Conservation (phyloP, 2,113 vertebrate species). For the Blennius ocellaris region DNA sequence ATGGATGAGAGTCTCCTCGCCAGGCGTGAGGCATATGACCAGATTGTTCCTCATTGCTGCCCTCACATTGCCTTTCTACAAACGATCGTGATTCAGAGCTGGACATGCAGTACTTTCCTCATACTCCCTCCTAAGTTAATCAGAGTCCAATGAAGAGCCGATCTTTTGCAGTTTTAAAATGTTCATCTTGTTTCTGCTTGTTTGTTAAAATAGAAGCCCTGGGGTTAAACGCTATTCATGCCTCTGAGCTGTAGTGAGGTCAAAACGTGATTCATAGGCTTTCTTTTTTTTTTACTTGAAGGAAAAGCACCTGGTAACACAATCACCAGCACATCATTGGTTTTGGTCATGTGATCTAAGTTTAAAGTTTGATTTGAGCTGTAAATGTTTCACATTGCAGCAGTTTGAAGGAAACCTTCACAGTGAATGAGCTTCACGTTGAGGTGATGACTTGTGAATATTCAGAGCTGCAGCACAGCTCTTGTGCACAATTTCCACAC, state of each 20-base stretch:
- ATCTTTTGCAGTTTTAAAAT: conserved; percentile 30
- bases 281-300: not conserved
- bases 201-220: too few species aligned
- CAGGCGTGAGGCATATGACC: not conserved
- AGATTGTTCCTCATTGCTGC: conserved; percentile 30
- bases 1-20: not conserved
- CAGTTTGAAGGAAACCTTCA: not conserved
- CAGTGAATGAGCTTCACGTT: too few species aligned
- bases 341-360: not conserved
- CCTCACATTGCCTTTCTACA: conserved; percentile 8
- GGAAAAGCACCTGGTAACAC: too few species aligned
- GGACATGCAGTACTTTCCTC: conserved; percentile 12
- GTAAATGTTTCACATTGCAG: conserved; percentile 1
- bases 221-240: not conserved
- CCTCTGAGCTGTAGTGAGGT: not conserved
- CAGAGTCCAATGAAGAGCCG: not conserved
- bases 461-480: too few species aligned
- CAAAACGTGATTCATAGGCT: too few species aligned
- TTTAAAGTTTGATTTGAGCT: conserved; percentile 5
- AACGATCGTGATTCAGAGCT: not conserved
- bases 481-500: too few species aligned
- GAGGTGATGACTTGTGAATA: too few species aligned
- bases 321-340: conserved; percentile 11
- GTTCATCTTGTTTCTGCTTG: not conserved
- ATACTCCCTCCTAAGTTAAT: not conserved